phyloP scores from a whole-genome alignment of 2,113 vertebrate species.

The Calonectris borealis region DNA sequence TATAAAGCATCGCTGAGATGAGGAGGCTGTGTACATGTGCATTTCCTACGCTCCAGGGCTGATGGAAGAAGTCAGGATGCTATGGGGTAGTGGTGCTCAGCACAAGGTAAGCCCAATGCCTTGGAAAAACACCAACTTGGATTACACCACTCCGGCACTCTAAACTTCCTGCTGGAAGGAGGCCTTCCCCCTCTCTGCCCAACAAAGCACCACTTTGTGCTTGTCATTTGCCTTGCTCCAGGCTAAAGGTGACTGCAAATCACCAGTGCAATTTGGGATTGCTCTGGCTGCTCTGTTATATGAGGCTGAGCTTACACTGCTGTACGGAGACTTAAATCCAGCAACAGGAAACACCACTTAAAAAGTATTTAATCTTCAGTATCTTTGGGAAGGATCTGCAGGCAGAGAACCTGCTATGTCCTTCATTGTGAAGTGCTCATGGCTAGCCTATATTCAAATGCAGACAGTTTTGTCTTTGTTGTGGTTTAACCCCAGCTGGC shows the following conservation, averaged over 20 bases:
- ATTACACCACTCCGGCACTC: not conserved
- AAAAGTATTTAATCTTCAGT: not conserved
- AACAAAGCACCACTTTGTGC: conserved; percentile 18
- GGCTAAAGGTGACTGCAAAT: conserved; percentile 4
- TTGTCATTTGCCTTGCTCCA: not conserved
- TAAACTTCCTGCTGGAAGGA: not conserved
- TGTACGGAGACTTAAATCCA: not conserved
- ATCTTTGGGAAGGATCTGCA: not conserved
- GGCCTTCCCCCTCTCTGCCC: not conserved
- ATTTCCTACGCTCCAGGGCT: not conserved
- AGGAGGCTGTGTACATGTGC: not conserved
- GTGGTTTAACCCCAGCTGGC: too few relatives aligned
- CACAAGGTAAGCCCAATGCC: not conserved
- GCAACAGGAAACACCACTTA: not conserved
- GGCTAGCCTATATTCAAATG: not conserved
- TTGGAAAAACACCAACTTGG: not conserved
- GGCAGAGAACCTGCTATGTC: not conserved
- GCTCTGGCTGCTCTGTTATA: not conserved
- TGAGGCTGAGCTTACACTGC: not conserved
- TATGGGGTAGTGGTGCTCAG: not conserved
- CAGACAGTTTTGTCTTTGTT: not conserved
- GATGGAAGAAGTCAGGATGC: not conserved
- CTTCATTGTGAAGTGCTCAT: not conserved
- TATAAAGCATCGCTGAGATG: not conserved
- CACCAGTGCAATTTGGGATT: not conserved